Evolutionary conservation across 2,113 vertebrate species (phyloP), one percentile per base, ranked within the genome.

Genomic region (Mola mola): DNA sequence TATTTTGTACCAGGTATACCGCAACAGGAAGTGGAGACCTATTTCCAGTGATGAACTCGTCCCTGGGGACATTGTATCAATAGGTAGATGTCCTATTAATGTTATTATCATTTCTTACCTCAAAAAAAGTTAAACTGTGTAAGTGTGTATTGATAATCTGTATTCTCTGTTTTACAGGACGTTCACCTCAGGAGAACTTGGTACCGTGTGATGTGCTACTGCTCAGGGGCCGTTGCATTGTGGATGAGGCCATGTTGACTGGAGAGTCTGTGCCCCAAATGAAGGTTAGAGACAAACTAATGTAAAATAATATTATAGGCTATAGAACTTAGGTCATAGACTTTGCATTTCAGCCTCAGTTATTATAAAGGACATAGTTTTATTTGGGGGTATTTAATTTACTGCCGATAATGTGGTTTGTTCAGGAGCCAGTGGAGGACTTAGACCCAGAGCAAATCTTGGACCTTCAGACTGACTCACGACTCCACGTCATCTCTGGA

Each of bases 241-340:
- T 99, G 31, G 96, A 99, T 0, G 97, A 98, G 78, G 96, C 97
- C 0, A 98, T 99, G 97, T 90, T 99, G 64, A 99, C 97, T 0
- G 97, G 97, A 41, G 97, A 99, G 72, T 98, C 97, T 0, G 96
- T 99, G 17, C 97, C 96, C 0, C 96, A 99, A 78, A 98, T 98
- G 96, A 98, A 98, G 94, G 96, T 93, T 19, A 24, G 79, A 34
- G 5, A 15, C 1, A 46, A 15, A 49, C 6, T 8, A 2, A 63
- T 20, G 31, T 0, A 29, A 25, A 5, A 20, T 13, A 24, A 33
- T 28, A 31, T 16, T 11, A 1, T 1, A n/a, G 29, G 29, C 29
- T 33, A 24, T 15, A 17, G 29, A 59, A 2, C 37, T 47, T 6
- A 64, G 13, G 8, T 11, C 7, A 2, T 16, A 12, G 2, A 47